Evolutionary conservation across 2,797 vertebrate genomes (phyloP), one percentile per base, ranked within the genome.

Genomic region (Danionella dracula): DNA sequence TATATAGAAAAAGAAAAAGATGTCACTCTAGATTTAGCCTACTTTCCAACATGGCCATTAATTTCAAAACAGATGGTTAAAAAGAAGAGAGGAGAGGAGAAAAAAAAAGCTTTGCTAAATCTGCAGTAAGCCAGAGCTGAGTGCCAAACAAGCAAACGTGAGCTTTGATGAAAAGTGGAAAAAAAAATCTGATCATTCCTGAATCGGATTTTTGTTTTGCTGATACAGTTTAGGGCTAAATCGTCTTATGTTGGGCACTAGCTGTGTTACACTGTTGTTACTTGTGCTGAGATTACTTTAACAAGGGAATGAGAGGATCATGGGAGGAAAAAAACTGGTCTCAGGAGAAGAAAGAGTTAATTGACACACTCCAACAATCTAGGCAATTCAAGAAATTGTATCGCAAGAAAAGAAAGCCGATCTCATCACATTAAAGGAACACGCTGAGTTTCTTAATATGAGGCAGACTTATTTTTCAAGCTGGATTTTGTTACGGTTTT

Each of bases 1-100:
- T n/a, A n/a, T n/a, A n/a, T 2, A 11, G 53, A 45, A 59, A 41
- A 27, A 29, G 20, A 8, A 57, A 63, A 81, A 78, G 66, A 79
- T 82, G 83, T 86, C 87, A 82, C 78, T 85, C 83, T 82, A 80
- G 85, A 87, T 87, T 86, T 86, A 89, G 82, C 86, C 84, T 84
- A 85, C 75, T 87, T 89, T 86, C 79, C 79, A 84, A 82, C 83
- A 78, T 77, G 76, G 55, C 78, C 84, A 87, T 87, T 88, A 74
- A 87, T 89, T 88, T 88, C 78, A 87, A 83, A 90, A 82, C 85
- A 87, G 87, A 87, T 87, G 85, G 84, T 49, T 12, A 53, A 40
- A 41, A 31, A 61, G 41, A 56, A 71, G 81, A 78, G 77, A 70
- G 66, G 27, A 53, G 8, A 31, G 2, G 8, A 45, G 29, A 1